Base-by-base conservation (phyloP, 2,888 invertebrate species). In the Athalia rosae region DNA sequence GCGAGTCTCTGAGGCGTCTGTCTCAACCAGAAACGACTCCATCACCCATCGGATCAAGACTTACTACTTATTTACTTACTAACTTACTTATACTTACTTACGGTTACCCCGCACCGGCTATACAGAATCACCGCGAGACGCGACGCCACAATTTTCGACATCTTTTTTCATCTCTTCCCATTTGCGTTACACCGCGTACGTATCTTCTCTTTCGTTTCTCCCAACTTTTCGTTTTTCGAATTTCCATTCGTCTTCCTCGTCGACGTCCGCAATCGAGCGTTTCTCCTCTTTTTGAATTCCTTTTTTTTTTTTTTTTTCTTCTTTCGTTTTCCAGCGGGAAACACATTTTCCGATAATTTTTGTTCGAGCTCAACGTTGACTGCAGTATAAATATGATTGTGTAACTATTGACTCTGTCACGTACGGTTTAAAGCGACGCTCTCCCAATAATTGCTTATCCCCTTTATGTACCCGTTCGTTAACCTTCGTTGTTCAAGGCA, bases 11-110 rank as follows among this genome's bases (percentile, higher is more conserved):
- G 81, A 84, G 80, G 81, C 83, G 84, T 84, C 83, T 83, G 84
- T 83, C 83, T 81, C 80, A 82, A 83, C 83, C 85, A 83, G 79
- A 79, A 85, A 85, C 84, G 84, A 84, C 86, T 87, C 86, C 87
- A 87, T 87, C 87, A 87, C 74, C 83, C 84, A 83, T 85, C 84
- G 83, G 83, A 84, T 83, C 83, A 74, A 74, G 82, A 81, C 76
- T 78, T 74, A 74, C 74, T 62, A 62, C 73, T 73, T 58, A 67
- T 50, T 67, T 50, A 67, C 67, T 69, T 56, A 69, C 67, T 50
- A 53, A 53, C 56, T 41, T 67, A 41, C 58, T 71, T 58, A 58
- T 58, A 56, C 53, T 53, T 53, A n/a, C 53, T 53, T 53, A 53
- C 69, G 41, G 15, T 56, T 11, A 43, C 9, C 69, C 43, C 69